Conservation (phyloP, 2,113 vertebrate species). For the Mobula hypostoma region DNA sequence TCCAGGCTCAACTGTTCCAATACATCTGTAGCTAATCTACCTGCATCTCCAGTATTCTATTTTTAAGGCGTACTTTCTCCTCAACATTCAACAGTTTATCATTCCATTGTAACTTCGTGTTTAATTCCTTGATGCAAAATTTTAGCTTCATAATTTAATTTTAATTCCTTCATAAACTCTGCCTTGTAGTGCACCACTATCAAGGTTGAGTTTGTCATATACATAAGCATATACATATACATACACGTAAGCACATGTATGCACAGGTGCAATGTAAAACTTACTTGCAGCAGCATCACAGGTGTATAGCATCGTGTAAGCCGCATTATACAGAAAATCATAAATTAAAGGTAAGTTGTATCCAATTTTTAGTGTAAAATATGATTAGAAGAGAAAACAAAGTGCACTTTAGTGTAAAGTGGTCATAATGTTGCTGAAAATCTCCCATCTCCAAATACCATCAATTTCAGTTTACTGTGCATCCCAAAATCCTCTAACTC, state of each 20-base stretch:
- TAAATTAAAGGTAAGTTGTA: too few species aligned
- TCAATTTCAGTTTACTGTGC: neutral
- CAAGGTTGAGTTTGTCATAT: too few species aligned
- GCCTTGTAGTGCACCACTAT: neutral
- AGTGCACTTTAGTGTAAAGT: too few species aligned
- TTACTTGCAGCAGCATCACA: too few species aligned
- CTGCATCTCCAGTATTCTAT: neutral
- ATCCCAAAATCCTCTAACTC: neutral
- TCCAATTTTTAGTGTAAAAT: too few species aligned
- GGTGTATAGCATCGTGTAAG: too few species aligned
- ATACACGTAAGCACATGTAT: too few species aligned
- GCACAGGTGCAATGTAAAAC: too few species aligned
- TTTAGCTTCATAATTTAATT: neutral
- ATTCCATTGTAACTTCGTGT: neutral
- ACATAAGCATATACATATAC: too few species aligned
- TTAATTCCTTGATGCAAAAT: neutral
- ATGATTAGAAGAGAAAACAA: too few species aligned
- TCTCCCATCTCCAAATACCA: neutral
- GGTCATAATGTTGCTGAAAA: too few species aligned
- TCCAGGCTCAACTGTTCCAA: neutral
- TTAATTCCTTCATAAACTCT: neutral
- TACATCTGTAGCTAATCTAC: neutral
- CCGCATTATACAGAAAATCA: too few species aligned
- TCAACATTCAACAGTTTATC: neutral
- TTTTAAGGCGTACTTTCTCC: neutral